Percentiles rank a stretch among this genome's conserved stretches.
phyloP scores from a whole-genome alignment of 1,140 invertebrate species.

The Samia ricini region DNA sequence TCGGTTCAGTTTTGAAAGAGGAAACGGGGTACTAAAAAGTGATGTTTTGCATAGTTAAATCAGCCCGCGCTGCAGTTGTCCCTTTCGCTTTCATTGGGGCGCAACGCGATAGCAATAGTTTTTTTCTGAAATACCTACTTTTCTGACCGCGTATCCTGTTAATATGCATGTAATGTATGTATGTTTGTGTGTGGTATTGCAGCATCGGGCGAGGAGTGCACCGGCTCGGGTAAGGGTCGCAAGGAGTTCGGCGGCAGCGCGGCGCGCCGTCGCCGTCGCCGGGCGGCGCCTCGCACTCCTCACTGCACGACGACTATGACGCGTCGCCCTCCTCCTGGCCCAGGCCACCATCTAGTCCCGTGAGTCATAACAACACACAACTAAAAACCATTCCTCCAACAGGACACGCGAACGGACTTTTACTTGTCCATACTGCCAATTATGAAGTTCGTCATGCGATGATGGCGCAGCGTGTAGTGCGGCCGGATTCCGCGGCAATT shows the following conservation, averaged over 20 bases:
- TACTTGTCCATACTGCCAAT: too few species aligned
- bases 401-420: neutral
- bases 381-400: neutral
- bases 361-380: constrained; percentile 74
- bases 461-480: too few species aligned
- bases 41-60: too few species aligned
- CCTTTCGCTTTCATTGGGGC: too few species aligned
- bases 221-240: constrained; percentile 81
- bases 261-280: constrained; percentile 82
- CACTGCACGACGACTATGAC: constrained; percentile 94
- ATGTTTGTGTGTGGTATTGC: constrained; percentile 25
- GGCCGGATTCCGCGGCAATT: too few species aligned
- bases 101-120: too few species aligned
- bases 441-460: too few species aligned
- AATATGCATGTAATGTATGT: neutral
- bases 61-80: too few species aligned
- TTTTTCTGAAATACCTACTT: too few species aligned
- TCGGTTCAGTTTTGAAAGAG: too few species aligned
- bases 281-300: constrained; percentile 87
- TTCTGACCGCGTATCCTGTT: too few species aligned
- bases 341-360: constrained; percentile 93
- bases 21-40: too few species aligned
- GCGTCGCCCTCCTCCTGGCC: constrained; percentile 90
- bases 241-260: constrained; percentile 80
- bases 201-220: constrained; percentile 92